These are phyloP conservation scores for Bos taurus DNA, from an alignment of 2,113 vertebrate species.

Conservation along the genomic window DNA sequence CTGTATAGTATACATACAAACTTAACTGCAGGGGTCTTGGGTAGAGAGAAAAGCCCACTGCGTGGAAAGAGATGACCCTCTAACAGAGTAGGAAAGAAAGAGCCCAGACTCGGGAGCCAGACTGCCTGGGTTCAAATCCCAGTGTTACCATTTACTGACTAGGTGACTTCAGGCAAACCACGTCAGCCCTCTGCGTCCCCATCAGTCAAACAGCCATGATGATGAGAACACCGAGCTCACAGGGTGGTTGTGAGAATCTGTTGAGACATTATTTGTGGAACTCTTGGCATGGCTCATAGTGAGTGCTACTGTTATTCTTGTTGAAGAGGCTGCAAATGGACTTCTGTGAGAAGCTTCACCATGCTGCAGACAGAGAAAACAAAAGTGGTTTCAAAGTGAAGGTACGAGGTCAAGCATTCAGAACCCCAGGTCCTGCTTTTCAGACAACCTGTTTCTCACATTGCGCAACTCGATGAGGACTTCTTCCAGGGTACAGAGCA, in stretches of 20 bases:
- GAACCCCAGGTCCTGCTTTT: not conserved
- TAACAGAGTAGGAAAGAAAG: not conserved
- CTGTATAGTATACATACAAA: not conserved
- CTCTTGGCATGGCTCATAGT: not conserved
- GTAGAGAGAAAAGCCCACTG: not conserved
- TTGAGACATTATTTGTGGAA: not conserved
- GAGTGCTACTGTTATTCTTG: not conserved
- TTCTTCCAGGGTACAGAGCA: not conserved
- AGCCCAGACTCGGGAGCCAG: not conserved
- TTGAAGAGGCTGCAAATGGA: not conserved
- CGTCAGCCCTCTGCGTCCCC: not conserved
- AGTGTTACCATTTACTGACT: not conserved
- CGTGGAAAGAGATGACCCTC: not conserved
- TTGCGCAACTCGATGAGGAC: not conserved
- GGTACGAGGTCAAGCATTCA: not conserved
- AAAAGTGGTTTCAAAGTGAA: not conserved
- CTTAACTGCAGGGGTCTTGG: not conserved
- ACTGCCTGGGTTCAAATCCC: not conserved
- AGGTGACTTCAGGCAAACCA: not conserved
- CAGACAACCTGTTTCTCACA: not conserved
- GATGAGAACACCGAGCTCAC: not conserved
- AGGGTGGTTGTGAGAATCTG: not conserved
- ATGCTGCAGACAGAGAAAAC: not conserved
- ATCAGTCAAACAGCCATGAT: not conserved
- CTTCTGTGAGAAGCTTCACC: not conserved